Percentiles rank a stretch among this genome's conserved stretches.
phyloP scores from a whole-genome alignment of 2,113 vertebrate genomes.

The Bambusicola thoracicus region DNA sequence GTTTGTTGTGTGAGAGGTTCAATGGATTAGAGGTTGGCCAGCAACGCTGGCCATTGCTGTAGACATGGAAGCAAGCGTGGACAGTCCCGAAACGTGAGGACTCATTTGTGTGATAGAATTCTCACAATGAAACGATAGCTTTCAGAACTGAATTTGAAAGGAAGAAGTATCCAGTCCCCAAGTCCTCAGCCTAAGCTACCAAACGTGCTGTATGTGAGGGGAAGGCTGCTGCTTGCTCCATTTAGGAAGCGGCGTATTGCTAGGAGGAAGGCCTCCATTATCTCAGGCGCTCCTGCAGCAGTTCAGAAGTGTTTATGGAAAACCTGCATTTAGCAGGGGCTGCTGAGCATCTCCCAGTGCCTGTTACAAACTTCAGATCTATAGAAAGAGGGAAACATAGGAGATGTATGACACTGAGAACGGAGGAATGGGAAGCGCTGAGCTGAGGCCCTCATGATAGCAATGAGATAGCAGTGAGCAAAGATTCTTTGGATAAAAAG shows the following conservation, averaged over 20 bases:
- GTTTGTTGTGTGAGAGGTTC: neutral
- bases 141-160: neutral
- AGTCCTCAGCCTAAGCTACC: neutral
- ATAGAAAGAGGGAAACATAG: neutral
- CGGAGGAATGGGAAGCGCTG: neutral
- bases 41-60: accelerated
- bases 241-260: accelerated
- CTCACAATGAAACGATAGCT: no score
- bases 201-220: accelerated
- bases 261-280: neutral
- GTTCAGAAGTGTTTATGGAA: neutral
- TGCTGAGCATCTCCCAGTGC: accelerated
- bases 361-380: neutral
- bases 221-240: accelerated
- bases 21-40: neutral
- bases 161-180: neutral
- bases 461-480: neutral
- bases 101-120: neutral
- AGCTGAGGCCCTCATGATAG: neutral
- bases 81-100: accelerated
- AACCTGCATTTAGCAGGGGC: neutral
- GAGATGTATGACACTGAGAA: neutral
- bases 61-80: neutral
- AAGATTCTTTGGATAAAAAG: neutral
- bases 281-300: neutral